Evolutionary conservation across 2,888 invertebrate genomes (phyloP).

Genomic region (Quadroppia sp.): DNA sequence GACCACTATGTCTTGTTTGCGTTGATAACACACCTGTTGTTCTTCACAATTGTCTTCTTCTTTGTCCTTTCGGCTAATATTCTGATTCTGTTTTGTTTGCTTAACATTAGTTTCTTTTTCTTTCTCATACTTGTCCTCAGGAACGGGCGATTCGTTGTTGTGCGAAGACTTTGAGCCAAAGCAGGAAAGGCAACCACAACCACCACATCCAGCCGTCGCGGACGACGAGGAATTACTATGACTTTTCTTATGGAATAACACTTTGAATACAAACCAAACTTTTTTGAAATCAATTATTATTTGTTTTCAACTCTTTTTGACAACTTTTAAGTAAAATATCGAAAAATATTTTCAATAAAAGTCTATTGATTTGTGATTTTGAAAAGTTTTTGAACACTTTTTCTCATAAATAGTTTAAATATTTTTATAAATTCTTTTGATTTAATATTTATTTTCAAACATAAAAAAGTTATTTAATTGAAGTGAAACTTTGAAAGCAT

Average conservation of each 20-base stretch:
- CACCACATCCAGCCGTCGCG: slow-evolving; percentile 27
- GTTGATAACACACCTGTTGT: slow-evolving; percentile 16
- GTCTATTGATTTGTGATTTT: neutral
- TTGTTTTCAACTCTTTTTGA: neutral
- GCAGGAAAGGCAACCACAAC: slow-evolving; percentile 18
- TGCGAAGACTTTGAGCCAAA: slow-evolving; percentile 15
- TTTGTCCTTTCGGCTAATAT: neutral
- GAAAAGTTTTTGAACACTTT: no score
- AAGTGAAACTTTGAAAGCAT: no score
- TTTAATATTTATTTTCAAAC: no score
- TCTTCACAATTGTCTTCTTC: neutral
- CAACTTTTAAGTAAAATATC: neutral
- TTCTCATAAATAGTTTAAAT: no score
- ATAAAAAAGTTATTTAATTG: no score
- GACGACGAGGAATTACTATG: neutral
- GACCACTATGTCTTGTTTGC: neutral
- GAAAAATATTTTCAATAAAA: neutral
- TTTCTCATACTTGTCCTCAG: slow-evolving; percentile 30
- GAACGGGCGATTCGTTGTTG: slow-evolving; percentile 3
- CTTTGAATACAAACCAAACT: neutral
- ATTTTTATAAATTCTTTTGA: no score
- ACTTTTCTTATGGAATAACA: neutral
- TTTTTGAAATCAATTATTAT: slow-evolving; percentile 6
- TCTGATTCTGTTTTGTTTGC: neutral
- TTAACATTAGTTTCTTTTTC: slow-evolving; percentile 19